Base-by-base conservation (phyloP, 1,140 invertebrate species). In the Eriosoma lanigerum region DNA sequence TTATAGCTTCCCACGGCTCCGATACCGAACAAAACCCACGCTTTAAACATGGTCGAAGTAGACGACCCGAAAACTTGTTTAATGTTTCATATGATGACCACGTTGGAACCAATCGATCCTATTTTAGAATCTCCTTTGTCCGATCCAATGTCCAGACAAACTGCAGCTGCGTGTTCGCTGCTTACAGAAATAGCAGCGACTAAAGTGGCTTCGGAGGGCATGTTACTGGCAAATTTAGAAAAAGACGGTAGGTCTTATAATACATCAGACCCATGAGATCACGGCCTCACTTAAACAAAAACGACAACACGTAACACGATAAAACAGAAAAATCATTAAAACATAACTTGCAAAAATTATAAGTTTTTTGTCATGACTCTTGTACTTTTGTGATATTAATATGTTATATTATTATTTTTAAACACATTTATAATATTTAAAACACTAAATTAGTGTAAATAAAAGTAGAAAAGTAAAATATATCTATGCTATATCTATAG, bases 141-240 rank as follows among this genome's bases (percentile, higher is more conserved):
- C 1, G 90, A 91, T 85, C 93, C 93, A 0, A 86, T 94, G 81
- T 88, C 91, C 48, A 90, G 93, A 82, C 94, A 95, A 85, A 89
- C 91, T 81, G 88, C 90, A 48, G 91, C 92, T 26, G 94, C 93
- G 1, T 90, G 89, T 10, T 92, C 95, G 83, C 86, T 95, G 9
- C 85, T 95, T 6, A 90, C 89, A 19, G 93, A 95, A 84, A 91
- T 94, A 12, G 88, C 87, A 12, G 88, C 89, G 84, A 89, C 90
- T 4, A 91, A 92, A 83, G 90, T 90, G 9, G 89, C 93, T 64
- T 86, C 92, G 60, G 89, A 94, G 82, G 89, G 94, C 82, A 94
- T 96, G 90, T 87, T 96, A 10, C 86, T 96, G 44, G 92, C 93
- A 44, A 96, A 95, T 84, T 93, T 96, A 90, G 94, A 96, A 84